Base-by-base conservation (phyloP, 2,113 vertebrate species). In the Orientallactaga bullata region DNA sequence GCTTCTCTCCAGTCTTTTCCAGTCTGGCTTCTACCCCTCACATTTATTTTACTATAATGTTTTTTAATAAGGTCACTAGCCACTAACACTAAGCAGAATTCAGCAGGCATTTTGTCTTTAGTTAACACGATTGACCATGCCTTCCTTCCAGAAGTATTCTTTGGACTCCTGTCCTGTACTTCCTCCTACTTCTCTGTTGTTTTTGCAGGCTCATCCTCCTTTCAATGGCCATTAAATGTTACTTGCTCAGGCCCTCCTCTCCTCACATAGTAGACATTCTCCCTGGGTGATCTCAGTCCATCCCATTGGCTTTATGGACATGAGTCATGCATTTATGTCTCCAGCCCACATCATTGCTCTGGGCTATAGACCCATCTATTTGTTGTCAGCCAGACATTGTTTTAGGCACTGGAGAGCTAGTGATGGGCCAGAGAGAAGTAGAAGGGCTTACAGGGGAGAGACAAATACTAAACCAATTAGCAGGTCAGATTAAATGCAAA, bases 281-380 rank as follows among this genome's bases (percentile, higher is more conserved):
- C 17, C 47, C 39, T 87, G 39, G 24, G 71, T 88, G 78, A 88
- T 73, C 61, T 87, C 81, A 61, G 6, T 84, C 73, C 3, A 6
- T 11, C 15, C n/a, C 51, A 13, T 21, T 77, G 77, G n/a, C n/a
- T 86, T 63, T 78, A 10, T 87, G 81, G 71, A 77, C n/a, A 15
- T 87, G 80, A 93, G 58, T 91, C 94, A 93, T 81, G 73, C 58
- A 30, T 82, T 60, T 71, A 32, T 86, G 47, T 88, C 69, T 91
- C 28, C 32, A 84, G 23, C n/a, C 65, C 65, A 81, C 80, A 63
- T 65, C 20, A 7, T 35, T 91, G 39, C 39, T 86, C 74, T 89
- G 37, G 61, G 72, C 69, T 82, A 6, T 73, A 32, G 39, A 85
- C 15, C 20, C 39, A 42, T 92, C 26, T 74, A 2, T 76, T 76